A percentile compares a stretch with the other conserved stretches of the same genome.
Evolutionary conservation across 2,797 vertebrate species (phyloP).

Genomic region (Myiotriccus ornatus): DNA sequence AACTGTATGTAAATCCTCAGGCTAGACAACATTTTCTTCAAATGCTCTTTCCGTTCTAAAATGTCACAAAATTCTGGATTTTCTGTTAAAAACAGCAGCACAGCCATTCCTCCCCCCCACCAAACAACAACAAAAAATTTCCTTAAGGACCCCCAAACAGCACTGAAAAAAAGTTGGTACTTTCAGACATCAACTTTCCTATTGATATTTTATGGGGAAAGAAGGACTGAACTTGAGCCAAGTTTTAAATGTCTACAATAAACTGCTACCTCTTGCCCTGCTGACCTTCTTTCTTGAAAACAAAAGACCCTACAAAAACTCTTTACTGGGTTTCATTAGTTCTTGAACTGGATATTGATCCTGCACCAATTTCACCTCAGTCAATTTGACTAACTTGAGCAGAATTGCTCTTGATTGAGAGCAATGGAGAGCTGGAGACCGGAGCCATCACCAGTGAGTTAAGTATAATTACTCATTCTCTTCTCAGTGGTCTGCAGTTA

Average conservation of each 20-base stretch:
- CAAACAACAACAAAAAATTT: not conserved
- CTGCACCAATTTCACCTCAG: not conserved
- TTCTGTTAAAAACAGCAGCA: not conserved
- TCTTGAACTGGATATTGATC: conserved; percentile 1
- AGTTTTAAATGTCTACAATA: not conserved
- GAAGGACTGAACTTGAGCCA: conserved; percentile 1
- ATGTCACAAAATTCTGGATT: not conserved
- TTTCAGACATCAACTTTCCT: not conserved
- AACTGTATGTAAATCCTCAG: not conserved
- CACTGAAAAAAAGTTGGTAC: not conserved
- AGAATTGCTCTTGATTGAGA: conserved; percentile 4
- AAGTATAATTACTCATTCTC: not conserved
- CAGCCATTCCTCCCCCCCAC: rapidly evolving
- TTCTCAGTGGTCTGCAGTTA: not conserved
- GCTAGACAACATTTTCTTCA: conserved; percentile 31
- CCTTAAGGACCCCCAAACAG: not conserved
- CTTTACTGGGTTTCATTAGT: not conserved
- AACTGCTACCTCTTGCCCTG: not conserved
- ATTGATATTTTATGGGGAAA: not conserved
- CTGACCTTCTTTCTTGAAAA: not conserved
- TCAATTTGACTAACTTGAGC: not conserved
- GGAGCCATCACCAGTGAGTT: not conserved
- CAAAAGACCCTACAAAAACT: not conserved
- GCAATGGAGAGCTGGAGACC: not conserved
- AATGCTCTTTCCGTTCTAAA: not conserved